Percentiles rank a stretch among this genome's conserved stretches.
phyloP scores from a whole-genome alignment of 2,888 invertebrate genomes.

The Tachina fera region DNA sequence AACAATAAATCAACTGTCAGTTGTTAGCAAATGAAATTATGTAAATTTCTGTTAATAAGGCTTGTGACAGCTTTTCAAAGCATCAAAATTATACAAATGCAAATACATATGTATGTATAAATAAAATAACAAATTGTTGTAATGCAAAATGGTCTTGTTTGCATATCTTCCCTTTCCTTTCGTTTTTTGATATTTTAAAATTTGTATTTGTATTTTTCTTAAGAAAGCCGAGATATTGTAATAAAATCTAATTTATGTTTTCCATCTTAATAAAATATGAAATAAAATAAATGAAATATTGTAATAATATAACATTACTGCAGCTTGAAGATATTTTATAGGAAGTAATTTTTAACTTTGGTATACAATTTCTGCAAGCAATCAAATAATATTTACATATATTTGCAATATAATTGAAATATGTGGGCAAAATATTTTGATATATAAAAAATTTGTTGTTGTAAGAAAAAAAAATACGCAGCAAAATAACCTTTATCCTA shows the following conservation, averaged over 20 bases:
- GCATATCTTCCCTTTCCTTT: not conserved
- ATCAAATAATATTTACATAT: too few species aligned
- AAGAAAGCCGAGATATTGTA: not conserved
- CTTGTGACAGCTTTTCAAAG: constrained; percentile 55
- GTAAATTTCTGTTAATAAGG: constrained; percentile 61
- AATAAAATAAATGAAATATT: not conserved
- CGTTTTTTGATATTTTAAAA: not conserved
- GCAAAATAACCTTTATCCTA: too few species aligned
- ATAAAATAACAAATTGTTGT: constrained; percentile 44
- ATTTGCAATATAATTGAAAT: too few species aligned
- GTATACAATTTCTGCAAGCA: too few species aligned
- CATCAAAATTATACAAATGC: constrained; percentile 17
- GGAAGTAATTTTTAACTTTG: too few species aligned
- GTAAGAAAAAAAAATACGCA: too few species aligned
- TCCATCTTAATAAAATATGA: constrained; percentile 11
- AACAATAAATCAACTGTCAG: constrained; percentile 62
- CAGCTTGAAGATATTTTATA: too few species aligned
- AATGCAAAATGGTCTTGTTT: constrained; percentile 15
- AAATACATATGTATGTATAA: constrained; percentile 19
- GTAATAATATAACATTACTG: not conserved
- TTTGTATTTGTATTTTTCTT: too few species aligned
- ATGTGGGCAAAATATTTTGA: too few species aligned
- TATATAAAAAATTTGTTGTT: too few species aligned
- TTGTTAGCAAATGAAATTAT: constrained; percentile 60
- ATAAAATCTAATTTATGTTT: constrained; percentile 42